Conservation (phyloP, 2,797 vertebrate species). For the Alectoris magna region DNA sequence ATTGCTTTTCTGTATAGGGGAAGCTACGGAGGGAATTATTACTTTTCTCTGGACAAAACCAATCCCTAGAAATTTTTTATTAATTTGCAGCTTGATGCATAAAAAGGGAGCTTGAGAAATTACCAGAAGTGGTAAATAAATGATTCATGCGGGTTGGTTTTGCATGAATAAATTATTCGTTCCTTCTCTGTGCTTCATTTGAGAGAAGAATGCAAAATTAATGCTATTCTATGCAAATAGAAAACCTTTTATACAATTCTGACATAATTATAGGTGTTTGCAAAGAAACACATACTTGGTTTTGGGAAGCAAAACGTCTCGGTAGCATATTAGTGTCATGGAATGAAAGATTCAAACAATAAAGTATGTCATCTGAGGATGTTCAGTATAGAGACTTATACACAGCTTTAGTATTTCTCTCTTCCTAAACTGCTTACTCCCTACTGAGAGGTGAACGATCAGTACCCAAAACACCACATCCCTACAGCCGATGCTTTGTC, state of each 20-base stretch:
- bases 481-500: not conserved
- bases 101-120: constrained; percentile 68
- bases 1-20: constrained; percentile 21
- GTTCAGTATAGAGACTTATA: not conserved
- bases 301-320: not conserved
- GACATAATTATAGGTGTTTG: constrained; percentile 74
- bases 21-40: constrained; percentile 1
- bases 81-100: constrained; percentile 59
- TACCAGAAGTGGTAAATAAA: constrained; percentile 78
- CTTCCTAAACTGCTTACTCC: not conserved
- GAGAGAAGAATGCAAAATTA: constrained; percentile 74
- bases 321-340: not conserved
- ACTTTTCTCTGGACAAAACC: constrained; percentile 48
- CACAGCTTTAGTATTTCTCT: not conserved
- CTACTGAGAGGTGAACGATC: not conserved
- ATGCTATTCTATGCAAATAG: constrained; percentile 73
- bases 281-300: constrained; percentile 30
- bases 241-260: constrained; percentile 66
- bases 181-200: constrained; percentile 61
- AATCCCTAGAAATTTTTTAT: constrained; percentile 27
- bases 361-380: not conserved
- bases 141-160: constrained; percentile 78
- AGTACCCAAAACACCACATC: not conserved
- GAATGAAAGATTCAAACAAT: constrained; percentile 9
- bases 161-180: constrained; percentile 81